A percentile compares a stretch with the other conserved stretches of the same genome.
These are phyloP conservation scores for Zaprionus tsacasi DNA, from an alignment of 1,140 invertebrate genomes.

Conservation along the genomic window DNA sequence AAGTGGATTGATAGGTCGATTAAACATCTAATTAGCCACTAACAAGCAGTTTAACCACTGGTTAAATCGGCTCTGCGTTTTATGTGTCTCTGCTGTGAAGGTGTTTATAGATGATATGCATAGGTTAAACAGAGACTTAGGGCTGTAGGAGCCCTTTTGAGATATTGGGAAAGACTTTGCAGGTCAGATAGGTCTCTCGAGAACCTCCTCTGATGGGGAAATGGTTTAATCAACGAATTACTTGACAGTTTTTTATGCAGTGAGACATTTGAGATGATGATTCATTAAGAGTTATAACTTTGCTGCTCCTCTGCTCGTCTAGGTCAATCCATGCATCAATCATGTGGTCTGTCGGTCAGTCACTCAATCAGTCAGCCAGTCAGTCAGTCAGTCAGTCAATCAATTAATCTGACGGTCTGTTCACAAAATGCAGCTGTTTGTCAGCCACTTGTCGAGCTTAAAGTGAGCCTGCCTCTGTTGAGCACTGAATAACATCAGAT, in stretches of 20 bases:
- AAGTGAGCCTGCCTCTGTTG: not conserved
- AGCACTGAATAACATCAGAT: not conserved
- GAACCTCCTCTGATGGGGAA: no score
- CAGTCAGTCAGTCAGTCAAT: not conserved
- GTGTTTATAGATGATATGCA: no score
- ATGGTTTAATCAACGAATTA: not conserved
- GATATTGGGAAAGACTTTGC: no score
- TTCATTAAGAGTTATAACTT: not conserved
- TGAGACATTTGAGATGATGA: not conserved
- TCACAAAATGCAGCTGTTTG: not conserved
- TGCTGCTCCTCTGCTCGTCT: not conserved
- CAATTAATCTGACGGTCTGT: conserved; percentile 2
- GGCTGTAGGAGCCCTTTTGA: no score
- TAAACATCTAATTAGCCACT: not conserved
- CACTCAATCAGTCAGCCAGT: not conserved
- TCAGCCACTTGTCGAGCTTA: conserved; percentile 3
- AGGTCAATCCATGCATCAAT: not conserved
- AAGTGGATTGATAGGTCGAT: not conserved
- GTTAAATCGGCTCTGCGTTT: not conserved
- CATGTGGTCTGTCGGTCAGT: not conserved
- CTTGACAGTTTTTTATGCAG: not conserved
- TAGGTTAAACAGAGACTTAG: no score
- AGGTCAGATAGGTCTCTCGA: no score
- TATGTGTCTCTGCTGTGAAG: no score
- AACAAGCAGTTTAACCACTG: not conserved